phyloP scores from a whole-genome alignment of 1,140 invertebrate species.

The Pseudachorutes palmiensis region DNA sequence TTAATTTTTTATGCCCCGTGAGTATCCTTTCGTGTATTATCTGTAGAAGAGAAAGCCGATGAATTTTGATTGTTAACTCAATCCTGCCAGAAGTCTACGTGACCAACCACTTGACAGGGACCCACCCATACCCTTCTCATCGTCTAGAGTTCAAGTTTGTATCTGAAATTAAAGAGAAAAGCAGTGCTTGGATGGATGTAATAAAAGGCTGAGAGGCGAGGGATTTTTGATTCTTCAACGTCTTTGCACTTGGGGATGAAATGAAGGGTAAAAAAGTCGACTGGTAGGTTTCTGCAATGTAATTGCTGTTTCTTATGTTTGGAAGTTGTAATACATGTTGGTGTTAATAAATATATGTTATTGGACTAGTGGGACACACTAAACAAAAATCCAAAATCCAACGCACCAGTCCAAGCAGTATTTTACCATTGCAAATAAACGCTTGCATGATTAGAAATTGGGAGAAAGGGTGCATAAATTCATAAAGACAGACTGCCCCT shows the following conservation, averaged over 20 bases:
- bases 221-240: not conserved
- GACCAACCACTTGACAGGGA: not conserved
- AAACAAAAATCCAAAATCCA: not conserved
- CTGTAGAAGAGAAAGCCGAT: not conserved
- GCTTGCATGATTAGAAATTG: no score
- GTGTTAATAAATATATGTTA: slow-evolving; percentile 11
- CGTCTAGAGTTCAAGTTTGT: slow-evolving; percentile 5
- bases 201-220: not conserved
- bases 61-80: not conserved
- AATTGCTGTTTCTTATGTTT: slow-evolving; percentile 8
- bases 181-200: not conserved
- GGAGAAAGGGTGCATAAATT: no score
- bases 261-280: slow-evolving; percentile 2
- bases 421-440: not conserved
- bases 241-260: not conserved
- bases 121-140: not conserved
- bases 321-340: not conserved
- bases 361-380: slow-evolving; percentile 5
- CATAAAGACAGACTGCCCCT: no score
- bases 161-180: not conserved
- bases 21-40: not conserved
- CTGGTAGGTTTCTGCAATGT: not conserved
- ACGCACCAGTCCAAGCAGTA: not conserved
- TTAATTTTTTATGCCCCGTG: not conserved
- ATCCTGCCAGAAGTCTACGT: not conserved